Evolutionary conservation across 2,888 invertebrate species (phyloP), one percentile per base, ranked within the genome.

Genomic region (Spisula solida): DNA sequence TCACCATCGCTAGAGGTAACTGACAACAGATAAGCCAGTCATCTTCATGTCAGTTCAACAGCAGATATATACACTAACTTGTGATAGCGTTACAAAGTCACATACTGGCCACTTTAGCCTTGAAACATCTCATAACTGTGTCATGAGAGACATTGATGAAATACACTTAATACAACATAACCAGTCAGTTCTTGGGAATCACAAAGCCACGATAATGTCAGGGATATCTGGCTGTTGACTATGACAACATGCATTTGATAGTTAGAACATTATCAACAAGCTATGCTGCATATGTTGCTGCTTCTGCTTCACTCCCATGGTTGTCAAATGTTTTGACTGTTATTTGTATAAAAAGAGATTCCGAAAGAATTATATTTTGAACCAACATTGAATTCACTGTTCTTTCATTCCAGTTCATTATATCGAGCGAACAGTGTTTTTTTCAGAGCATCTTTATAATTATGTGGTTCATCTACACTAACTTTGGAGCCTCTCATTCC

Each of bases 401-500:
- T 0, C 16, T 18, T 75, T 94, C 93, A 95, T 34, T 95, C 94
- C 60, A 98, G 97, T 97, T 98, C 98, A 96, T 98, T 98, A 96
- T 98, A 99, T 95, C 98, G 97, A 0, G 98, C 98, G 95, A 98
- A 98, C 98, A 98, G 98, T 96, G 98, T 98, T 96, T 98, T 98
- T 96, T 98, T 98, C 0, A 98, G 98, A 89, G 98, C 98, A 95
- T 98, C 98, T 97, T 98, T 98, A 96, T 99, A 98, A 0, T 98
- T 98, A 96, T 98, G 98, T 29, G 98, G 98, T 0, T 98, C 98
- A 90, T 98, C 97, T 0, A 98, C 98, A 78, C 98, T 98, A 95
- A 98, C 98, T 75, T 91, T 91, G 29, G 98, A 98, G 79, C 98
- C 97, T 96, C 98, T 92, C 82, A 95, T 98, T 0, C 99, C 99